Conservation (phyloP, 2,888 invertebrate genomes). For the Megamerina dolium region DNA sequence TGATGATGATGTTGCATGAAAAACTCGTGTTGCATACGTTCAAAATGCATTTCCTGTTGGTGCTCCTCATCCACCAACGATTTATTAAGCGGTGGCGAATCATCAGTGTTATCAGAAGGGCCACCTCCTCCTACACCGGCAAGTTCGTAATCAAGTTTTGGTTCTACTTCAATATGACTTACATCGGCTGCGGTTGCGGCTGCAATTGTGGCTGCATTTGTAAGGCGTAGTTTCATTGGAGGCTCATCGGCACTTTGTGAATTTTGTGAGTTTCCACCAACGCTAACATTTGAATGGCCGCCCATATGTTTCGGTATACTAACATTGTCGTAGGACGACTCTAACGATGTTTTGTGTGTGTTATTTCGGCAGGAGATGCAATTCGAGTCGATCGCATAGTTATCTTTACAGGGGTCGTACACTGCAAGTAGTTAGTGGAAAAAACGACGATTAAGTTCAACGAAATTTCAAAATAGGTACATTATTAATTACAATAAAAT, state of each 20-base stretch:
- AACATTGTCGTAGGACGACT: conserved; percentile 21
- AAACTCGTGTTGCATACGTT: conserved; percentile 28
- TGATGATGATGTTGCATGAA: conserved; percentile 33
- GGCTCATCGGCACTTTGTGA: conserved; percentile 23
- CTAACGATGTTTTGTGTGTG: conserved; percentile 22
- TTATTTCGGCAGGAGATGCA: conserved; percentile 20
- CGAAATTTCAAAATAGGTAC: too few relatives aligned
- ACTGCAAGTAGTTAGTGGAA: conserved; percentile 25
- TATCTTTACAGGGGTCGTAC: conserved; percentile 36
- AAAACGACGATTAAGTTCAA: background rate
- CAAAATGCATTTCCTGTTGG: conserved; percentile 24
- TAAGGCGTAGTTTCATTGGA: conserved; percentile 21
- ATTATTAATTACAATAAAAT: too few relatives aligned
- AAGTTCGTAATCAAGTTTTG: conserved; percentile 25
- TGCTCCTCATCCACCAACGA: conserved; percentile 24
- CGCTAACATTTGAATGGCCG: conserved; percentile 15
- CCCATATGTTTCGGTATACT: conserved; percentile 14
- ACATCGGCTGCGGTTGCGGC: conserved; percentile 1
- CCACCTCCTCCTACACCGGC: background rate
- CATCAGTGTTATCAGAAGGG: background rate
- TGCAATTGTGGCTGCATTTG: conserved; percentile 15
- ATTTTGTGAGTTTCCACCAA: conserved; percentile 23
- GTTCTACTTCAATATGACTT: conserved; percentile 22
- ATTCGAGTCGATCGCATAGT: conserved; percentile 28
- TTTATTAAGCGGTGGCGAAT: conserved; percentile 5